Conservation (phyloP, 2,888 invertebrate species). For the Rambutsinella grinnellia region DNA sequence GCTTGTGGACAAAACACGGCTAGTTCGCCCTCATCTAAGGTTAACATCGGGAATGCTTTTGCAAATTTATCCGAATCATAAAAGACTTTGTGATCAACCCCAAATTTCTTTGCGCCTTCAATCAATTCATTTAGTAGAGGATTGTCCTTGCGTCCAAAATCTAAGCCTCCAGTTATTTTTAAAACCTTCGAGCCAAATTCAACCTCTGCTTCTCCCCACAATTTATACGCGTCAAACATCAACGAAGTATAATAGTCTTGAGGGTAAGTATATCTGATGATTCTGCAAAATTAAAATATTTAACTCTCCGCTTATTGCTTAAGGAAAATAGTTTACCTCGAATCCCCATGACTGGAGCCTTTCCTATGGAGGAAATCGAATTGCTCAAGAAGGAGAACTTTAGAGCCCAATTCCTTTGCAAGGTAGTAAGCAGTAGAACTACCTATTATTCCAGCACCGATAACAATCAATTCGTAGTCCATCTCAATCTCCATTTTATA, state of each 20-base stretch:
- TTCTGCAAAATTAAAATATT: conserved; percentile 43
- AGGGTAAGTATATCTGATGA: conserved; percentile 59
- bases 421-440: conserved; percentile 61
- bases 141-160: conserved; percentile 51
- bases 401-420: conserved; percentile 41
- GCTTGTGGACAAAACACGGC: conserved; percentile 56
- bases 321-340: conserved; percentile 39
- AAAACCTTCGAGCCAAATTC: conserved; percentile 48
- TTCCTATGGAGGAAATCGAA: conserved; percentile 61
- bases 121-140: conserved; percentile 32
- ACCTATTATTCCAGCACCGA: conserved; percentile 62
- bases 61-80: conserved; percentile 10
- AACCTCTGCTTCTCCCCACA: conserved; percentile 59
- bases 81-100: conserved; percentile 42
- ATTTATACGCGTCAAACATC: conserved; percentile 57
- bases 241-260: conserved; percentile 60
- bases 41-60: conserved; percentile 53
- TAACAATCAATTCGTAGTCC: conserved; percentile 51
- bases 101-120: conserved; percentile 47
- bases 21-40: conserved; percentile 33
- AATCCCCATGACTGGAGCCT: conserved; percentile 64
- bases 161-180: conserved; percentile 61
- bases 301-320: too few relatives aligned
- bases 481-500: too few relatives aligned
- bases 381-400: conserved; percentile 60